Base-by-base conservation (phyloP, 2,113 vertebrate species). In the Pleuronectes platessa region DNA sequence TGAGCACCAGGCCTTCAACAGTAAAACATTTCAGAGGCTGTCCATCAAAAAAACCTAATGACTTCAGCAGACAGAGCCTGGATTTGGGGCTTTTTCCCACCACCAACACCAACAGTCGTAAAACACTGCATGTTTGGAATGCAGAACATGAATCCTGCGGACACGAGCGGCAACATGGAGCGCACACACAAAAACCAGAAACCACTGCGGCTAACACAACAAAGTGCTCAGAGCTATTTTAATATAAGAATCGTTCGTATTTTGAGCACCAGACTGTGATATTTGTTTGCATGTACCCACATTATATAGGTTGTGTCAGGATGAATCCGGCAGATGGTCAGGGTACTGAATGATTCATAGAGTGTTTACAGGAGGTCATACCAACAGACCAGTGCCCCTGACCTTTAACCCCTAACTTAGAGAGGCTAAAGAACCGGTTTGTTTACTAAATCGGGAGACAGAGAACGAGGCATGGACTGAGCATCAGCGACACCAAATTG, bases 51-150 rank as follows among this genome's bases (percentile, higher is more conserved):
- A 77, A 82, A 71, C 47, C 66, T 93, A 92, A 94, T 92, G 92
- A 90, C 83, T 94, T 92, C 74, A 92, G 67, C 93, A 94, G 94
- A 90, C 81, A 1, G 8, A 70, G 79, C 61, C 88, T 88, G 85
- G 84, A 84, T 83, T 86, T 86, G 79, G 84, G 82, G 81, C 72
- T 86, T 88, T 86, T 75, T 82, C 86, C 70, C 84, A 82, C 81
- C 68, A 53, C 84, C 55, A 81, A 89, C 88, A 90, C 75, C 89
- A 84, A 53, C 73, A 64, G 75, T 82, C 77, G 78, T 89, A 86
- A 92, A 90, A 88, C 45, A 26, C 79, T 86, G 60, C 64, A 63
- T 88, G 87, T 88, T 90, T 88, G 88, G 92, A 91, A 92, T 83
- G 80, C 72, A 86, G 84, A 83, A 85, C 88, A 91, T 75, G 67